A percentile compares a stretch with the other conserved stretches of the same genome.
Evolutionary conservation across 2,888 invertebrate genomes (phyloP).

Genomic region (Esperia sulphurella): DNA sequence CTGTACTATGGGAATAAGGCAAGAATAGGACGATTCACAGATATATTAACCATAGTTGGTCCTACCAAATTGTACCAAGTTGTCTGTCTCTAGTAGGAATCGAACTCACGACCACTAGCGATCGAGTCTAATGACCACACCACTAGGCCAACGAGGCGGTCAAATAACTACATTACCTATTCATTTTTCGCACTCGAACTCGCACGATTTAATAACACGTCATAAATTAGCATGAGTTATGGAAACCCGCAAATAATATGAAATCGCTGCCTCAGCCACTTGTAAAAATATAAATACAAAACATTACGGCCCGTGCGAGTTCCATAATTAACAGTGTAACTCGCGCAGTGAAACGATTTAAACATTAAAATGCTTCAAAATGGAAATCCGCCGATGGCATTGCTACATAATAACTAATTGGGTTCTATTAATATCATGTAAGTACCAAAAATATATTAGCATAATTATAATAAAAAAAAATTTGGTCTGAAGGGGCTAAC

Average conservation of each 20-base stretch:
- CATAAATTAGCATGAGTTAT: neutral
- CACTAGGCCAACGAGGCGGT: too few species aligned
- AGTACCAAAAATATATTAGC: slow-evolving; percentile 8
- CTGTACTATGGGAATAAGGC: too few species aligned
- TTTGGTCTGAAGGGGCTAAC: neutral
- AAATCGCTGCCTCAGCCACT: slow-evolving; percentile 8
- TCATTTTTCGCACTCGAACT: slow-evolving; percentile 1
- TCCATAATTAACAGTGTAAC: slow-evolving; percentile 28
- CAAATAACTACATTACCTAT: too few species aligned
- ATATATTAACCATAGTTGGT: too few species aligned
- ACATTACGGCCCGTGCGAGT: slow-evolving; percentile 24
- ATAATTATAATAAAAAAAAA: too few species aligned
- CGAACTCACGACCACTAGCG: too few species aligned
- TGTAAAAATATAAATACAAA: slow-evolving; percentile 36
- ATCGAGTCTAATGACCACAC: too few species aligned
- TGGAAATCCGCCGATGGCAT: slow-evolving; percentile 54
- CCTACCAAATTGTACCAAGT: too few species aligned
- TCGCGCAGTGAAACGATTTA: slow-evolving; percentile 22
- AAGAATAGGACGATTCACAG: too few species aligned
- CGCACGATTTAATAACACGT: neutral
- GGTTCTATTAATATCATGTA: slow-evolving; percentile 29
- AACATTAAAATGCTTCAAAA: slow-evolving; percentile 63
- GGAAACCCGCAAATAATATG: slow-evolving; percentile 3
- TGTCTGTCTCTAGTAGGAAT: too few species aligned
- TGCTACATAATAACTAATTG: slow-evolving; percentile 48